Evolutionary conservation across 1,140 invertebrate genomes (phyloP), one percentile per base, ranked within the genome.

Genomic region (Sogatella furcifera): DNA sequence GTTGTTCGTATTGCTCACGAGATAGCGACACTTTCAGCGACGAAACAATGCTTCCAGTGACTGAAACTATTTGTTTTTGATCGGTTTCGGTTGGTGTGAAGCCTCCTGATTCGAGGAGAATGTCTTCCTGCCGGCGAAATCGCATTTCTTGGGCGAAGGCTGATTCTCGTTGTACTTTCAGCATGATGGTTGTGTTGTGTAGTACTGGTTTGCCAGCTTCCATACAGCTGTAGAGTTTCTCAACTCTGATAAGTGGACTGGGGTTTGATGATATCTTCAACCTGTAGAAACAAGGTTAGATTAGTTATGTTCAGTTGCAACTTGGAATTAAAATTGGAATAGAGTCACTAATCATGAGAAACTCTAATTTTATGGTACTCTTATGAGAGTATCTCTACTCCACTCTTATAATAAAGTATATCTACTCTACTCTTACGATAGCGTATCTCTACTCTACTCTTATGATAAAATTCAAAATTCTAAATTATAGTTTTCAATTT

Each of bases 1-100:
- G 74, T 72, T 95, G 91, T 71, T 93, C 88, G 70, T 95, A 96
- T 68, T 95, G 92, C 21, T 82, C 79, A 31, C 91, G 84, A 13
- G 87, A 86, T 9, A 95, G 74, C 0, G 90, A 90, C 13, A 96
- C 81, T 73, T 92, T 90, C 13, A 95, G 70, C 0, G 87, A 84
- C 46, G 85, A 90, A 11, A 93, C 84, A 21, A 95, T 85, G 54
- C 79, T 81, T n/a, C 91, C 92, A 57, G 78, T 80, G 5, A 95
- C 78, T 68, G 34, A 38, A 11, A 38, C 34, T 3, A 38, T 38
- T 10, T 38, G 34, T 13, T 38, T 38, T 38, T 38, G 34, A 38
- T 38, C 34, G 34, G 34, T 38, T 38, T 38, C 34, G 9, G 34
- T 38, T 1, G 34, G 34, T 2, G 34, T 38, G 9, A 5, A 11